Evolutionary conservation across 1,140 invertebrate species (phyloP), one percentile per base, ranked within the genome.

Genomic region (Sesamia nonagrioides): DNA sequence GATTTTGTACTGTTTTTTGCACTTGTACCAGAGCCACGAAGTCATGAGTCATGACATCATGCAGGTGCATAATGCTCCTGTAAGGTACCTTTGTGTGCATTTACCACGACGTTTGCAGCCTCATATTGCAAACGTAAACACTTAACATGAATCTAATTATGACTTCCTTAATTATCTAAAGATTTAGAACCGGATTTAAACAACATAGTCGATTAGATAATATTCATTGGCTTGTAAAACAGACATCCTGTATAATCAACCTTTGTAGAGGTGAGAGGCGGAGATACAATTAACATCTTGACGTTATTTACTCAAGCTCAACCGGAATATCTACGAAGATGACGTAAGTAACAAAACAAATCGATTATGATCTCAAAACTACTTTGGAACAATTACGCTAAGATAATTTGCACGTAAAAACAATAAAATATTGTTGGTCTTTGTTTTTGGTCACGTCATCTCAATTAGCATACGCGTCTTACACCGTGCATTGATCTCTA

Each of bases 381-480:
- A 61, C 33, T 40, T 45, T 68, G 11, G 6, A 27, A 48, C 42
- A 68, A 68, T 68, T 27, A 68, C 63, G 17, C 50, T 68, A 48
- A 27, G 42, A 71, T 71, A 71, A 54, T 71, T 71, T 71, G 48
- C 45, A 33, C 17, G 11, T 18, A 48, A 68, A 50, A 48, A 68
- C 42, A 48, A 50, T 37, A 68, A 17, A 17, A n/a, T 27, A 50
- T 42, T 48, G 63, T 27, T 15, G 18, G 27, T 35, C 45, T 52
- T 52, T 71, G 68, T 37, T 52, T 50, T 7, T 18, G 68, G 50
- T 54, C 68, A 52, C 68, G 68, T 71, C 68, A 71, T 45, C 48
- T 71, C 68, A 35, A 71, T 71, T 71, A 71, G 21, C 68, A 71
- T 71, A 37, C 48, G 27, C 68, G 48, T 54, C 68, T 37, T 54